Evolutionary conservation across 2,113 vertebrate genomes (phyloP).

Genomic region (Entomyzon cyanotis): DNA sequence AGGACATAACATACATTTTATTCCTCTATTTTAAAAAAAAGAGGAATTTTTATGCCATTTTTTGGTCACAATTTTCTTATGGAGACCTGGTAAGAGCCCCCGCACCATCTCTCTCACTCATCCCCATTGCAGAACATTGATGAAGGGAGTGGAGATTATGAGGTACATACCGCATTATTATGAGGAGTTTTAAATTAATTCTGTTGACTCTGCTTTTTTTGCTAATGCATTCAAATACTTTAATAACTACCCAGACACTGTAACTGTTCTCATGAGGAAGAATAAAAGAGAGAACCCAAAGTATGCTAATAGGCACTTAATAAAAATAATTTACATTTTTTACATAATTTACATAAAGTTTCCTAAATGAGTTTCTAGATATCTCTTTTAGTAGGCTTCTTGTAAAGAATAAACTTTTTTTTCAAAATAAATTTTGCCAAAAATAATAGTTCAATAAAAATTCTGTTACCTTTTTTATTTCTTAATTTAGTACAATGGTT

Average conservation of each 20-base stretch:
- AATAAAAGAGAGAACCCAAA: background rate
- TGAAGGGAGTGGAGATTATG: accelerated
- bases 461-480: background rate
- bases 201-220: background rate
- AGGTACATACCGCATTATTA: background rate
- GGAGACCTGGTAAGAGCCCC: background rate
- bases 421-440: background rate
- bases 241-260: background rate
- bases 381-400: background rate
- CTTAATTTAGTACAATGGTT: background rate
- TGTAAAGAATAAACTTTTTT: background rate
- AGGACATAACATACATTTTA: background rate
- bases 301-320: background rate
- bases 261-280: background rate
- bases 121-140: background rate
- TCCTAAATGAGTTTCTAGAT: background rate
- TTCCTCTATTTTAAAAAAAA: background rate
- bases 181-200: background rate
- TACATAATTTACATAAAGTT: background rate
- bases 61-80: background rate
- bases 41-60: accelerated
- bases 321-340: background rate
- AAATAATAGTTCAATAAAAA: background rate
- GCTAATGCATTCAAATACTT: background rate
- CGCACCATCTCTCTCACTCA: background rate